These are phyloP conservation scores for Imbricaverruca yamaguchii DNA, from an alignment of 2,888 invertebrate species.

Conservation along the genomic window DNA sequence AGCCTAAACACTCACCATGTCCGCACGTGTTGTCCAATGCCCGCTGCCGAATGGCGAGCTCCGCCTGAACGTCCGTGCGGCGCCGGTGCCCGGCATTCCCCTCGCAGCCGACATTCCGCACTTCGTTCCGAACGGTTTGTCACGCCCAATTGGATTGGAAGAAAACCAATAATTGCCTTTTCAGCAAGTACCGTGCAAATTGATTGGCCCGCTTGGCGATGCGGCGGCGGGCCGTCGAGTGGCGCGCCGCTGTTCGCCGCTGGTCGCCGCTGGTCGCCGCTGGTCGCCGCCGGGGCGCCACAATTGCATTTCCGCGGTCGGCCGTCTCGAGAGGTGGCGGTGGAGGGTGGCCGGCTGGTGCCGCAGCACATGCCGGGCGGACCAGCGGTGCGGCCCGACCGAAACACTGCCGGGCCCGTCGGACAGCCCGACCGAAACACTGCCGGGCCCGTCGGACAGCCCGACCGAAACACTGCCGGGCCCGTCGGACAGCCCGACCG, in stretches of 20 bases:
- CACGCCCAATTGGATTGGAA: background rate
- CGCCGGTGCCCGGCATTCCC: background rate
- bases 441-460: too few relatives aligned
- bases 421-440: too few relatives aligned
- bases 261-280: background rate
- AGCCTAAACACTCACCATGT: too few relatives aligned
- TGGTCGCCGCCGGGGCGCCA: background rate
- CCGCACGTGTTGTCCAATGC: too few relatives aligned
- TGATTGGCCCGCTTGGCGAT: slow-evolving; percentile 1
- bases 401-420: too few relatives aligned
- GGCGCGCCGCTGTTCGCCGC: background rate
- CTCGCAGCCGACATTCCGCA: background rate
- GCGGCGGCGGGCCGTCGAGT: too few relatives aligned
- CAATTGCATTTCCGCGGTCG: slow-evolving; percentile 14
- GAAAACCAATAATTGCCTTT: slow-evolving; percentile 20
- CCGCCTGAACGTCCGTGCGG: too few relatives aligned
- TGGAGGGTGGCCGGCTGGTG: background rate
- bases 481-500: too few relatives aligned
- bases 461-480: too few relatives aligned
- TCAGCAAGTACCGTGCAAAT: slow-evolving; percentile 20
- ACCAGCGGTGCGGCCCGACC: too few relatives aligned
- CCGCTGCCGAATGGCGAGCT: too few relatives aligned
- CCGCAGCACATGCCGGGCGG: too few relatives aligned
- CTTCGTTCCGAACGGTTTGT: background rate
- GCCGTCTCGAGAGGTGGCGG: background rate